A percentile compares a stretch with the other conserved stretches of the same genome.
Conservation (phyloP, 2,888 invertebrate genomes). For the Acrobeloides nanus region DNA sequence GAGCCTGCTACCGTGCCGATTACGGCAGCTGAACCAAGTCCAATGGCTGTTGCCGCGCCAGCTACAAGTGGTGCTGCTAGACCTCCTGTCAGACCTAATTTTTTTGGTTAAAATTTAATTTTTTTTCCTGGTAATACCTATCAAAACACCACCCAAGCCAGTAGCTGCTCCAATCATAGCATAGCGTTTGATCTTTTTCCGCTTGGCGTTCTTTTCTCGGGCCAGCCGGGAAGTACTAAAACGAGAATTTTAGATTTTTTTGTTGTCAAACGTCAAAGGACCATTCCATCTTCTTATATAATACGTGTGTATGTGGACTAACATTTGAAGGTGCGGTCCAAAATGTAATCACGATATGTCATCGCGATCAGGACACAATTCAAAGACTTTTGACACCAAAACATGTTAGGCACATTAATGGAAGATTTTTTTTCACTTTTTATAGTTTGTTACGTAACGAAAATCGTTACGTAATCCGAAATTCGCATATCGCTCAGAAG, state of each 20-base stretch:
- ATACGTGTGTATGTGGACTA: too few relatives aligned
- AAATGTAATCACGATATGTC: too few relatives aligned
- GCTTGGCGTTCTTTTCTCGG: conserved; percentile 57
- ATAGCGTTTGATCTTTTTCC: conserved; percentile 62
- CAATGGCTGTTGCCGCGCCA: too few relatives aligned
- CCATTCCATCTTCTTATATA: neutral
- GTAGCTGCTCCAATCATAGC: conserved; percentile 65
- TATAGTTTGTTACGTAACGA: too few relatives aligned
- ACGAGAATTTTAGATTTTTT: neutral
- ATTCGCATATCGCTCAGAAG: too few relatives aligned
- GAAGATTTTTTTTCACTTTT: too few relatives aligned
- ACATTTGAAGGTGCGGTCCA: too few relatives aligned
- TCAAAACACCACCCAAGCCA: conserved; percentile 64
- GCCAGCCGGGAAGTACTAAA: conserved; percentile 60
- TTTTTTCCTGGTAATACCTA: conserved; percentile 54
- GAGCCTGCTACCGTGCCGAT: too few relatives aligned
- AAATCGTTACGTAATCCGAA: too few relatives aligned
- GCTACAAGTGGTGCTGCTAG: conserved; percentile 64
- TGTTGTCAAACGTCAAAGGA: neutral
- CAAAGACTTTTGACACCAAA: neutral
- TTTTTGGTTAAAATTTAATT: conserved; percentile 3
- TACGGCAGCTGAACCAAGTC: too few relatives aligned
- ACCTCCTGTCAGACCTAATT: conserved; percentile 65
- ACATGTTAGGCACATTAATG: neutral
- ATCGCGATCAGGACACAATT: too few relatives aligned